Conservation (phyloP, 1,140 invertebrate genomes). For the Gyrodactylus salaris region DNA sequence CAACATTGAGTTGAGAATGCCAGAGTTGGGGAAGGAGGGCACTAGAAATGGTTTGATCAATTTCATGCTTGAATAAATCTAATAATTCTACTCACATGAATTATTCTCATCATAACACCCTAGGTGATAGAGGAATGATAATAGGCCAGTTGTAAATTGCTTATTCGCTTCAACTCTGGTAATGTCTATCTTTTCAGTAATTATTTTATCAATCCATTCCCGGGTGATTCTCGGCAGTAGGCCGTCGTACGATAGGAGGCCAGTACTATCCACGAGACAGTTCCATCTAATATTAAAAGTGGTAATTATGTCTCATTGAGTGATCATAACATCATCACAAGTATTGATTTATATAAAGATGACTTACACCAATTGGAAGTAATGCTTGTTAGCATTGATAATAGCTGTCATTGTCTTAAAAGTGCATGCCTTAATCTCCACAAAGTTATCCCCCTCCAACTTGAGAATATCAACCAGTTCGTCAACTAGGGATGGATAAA, state of each 20-base stretch:
- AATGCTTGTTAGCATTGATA: neutral
- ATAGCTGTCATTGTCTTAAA: constrained; percentile 1
- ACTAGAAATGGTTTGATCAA: neutral
- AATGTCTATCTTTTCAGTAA: neutral
- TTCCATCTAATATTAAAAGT: neutral
- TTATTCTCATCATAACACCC: neutral
- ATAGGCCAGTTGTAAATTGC: neutral
- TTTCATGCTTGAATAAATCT: no score
- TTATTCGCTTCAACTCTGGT: neutral
- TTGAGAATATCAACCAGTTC: constrained; percentile 2
- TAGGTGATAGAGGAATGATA: neutral
- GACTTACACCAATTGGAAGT: neutral
- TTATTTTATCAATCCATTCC: neutral
- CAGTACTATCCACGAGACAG: neutral
- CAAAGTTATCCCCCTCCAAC: neutral
- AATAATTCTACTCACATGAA: no score
- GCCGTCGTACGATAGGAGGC: neutral
- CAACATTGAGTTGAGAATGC: neutral
- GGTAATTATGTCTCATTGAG: neutral
- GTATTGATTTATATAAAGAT: neutral
- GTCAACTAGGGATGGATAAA: neutral
- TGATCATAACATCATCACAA: neutral
- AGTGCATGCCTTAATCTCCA: constrained; percentile 1
- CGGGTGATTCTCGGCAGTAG: neutral
- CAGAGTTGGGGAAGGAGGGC: neutral